Base-by-base conservation (phyloP, 2,797 vertebrate genomes). In the Semaprochilodus insignis region DNA sequence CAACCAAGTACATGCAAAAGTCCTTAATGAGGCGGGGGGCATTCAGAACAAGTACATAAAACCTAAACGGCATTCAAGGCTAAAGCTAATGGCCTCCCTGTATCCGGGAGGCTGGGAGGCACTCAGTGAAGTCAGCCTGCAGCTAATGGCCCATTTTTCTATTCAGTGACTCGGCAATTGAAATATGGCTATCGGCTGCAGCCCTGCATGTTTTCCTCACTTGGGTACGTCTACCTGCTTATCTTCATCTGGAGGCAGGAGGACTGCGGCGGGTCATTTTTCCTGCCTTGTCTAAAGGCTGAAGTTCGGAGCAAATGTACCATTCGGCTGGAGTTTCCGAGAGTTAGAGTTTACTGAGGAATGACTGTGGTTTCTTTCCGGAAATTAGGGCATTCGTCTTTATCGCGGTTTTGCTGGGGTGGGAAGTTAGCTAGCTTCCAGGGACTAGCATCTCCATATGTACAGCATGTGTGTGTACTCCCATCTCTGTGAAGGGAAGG, bases 111-210 rank as follows among this genome's bases (percentile, higher is more conserved):
- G 25, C 44, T 14, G 10, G 55, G 60, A 65, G 57, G 62, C 63
- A 65, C 15, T 34, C 66, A 27, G 59, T n/a, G 31, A 73, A 80
- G 78, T 87, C 76, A 76, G 65, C 80, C 80, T 70, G 13, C 34
- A 63, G 74, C 82, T 86, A 85, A 86, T 85, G 83, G 72, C 55
- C 14, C 65, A 81, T 86, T 85, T 88, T 67, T 83, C 78, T 73
- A 73, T 83, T 75, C 83, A 83, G 81, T 83, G 78, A 76, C 57
- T 83, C 52, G 54, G 72, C 19, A 52, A 85, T 76, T 85, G 51
- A 86, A 81, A 85, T 48, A 69, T 55, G 27, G 27, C 51, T 51
- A 57, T 73, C 21, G 51, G 73, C 66, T 73, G 52, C 15, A 8
- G 63, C 63, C 57, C 65, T 59, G n/a, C 40, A 19, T 75, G n/a